Evolutionary conservation across 2,888 invertebrate species (phyloP), one percentile per base, ranked within the genome.

Genomic region (Eupeodes latifasciatus): DNA sequence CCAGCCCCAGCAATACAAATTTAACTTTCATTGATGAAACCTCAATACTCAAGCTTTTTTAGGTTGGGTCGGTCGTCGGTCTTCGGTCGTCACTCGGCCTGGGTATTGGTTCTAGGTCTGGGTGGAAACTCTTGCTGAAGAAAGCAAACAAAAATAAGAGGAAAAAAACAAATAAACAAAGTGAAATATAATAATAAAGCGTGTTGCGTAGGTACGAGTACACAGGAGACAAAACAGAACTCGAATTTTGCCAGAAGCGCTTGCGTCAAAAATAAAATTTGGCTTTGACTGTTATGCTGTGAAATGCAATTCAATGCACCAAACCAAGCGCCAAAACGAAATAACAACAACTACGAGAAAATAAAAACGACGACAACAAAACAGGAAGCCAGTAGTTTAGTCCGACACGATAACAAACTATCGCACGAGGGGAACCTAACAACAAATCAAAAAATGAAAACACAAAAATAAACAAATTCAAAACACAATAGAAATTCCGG

Each of bases 21-120:
- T 81, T 87, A 7, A 64, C 61, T 85, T 88, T 88, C 88, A 88
- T 88, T 88, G 81, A 88, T 85, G 83, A 85, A 85, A 75, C 74
- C 27, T 27, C 81, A 85, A 81, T 87, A 80, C 78, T 44, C 19
- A 55, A 71, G 40, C 40, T 71, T 11, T 27, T 3, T 47, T 19
- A 11, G 27, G 19, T 49, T 66, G 14, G 19, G 27, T 4, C 7
- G 27, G 10, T 27, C 27, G 27, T 4, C 7, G 27, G 10, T 27
- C 27, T 2, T 27, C 3, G 27, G 27, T 27, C 27, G 27, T 1
- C 27, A 27, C 3, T 27, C 19, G 1, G 19, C 27, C 4, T 57
- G 57, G 57, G 27, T 16, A 6, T 5, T 11, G 27, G n/a, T n/a
- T n/a, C n/a, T n/a, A n/a, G 57, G 57, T 11, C 6, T 44, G 55